phyloP scores from a whole-genome alignment of 1,140 invertebrate species.

The Atta colombica region DNA sequence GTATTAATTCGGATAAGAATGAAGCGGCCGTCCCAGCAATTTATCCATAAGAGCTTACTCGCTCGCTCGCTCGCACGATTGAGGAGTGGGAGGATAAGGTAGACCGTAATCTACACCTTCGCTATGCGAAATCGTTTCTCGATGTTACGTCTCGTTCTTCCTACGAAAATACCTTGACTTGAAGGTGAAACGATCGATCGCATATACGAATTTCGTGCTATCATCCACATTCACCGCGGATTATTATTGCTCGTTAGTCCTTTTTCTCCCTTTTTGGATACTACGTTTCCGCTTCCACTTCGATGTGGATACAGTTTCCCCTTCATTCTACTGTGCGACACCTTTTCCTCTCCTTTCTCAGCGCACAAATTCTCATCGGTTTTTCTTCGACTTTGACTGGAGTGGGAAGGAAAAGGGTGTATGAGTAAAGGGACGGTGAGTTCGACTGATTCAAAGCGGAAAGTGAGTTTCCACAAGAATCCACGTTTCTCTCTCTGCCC shows the following conservation, averaged over 20 bases:
- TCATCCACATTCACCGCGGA: not conserved
- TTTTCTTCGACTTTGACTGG: constrained; percentile 41
- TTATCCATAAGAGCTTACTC: constrained; percentile 20
- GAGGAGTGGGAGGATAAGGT: constrained; percentile 17
- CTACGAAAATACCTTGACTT: not conserved
- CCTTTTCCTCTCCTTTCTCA: not conserved
- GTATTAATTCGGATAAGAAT: constrained; percentile 56
- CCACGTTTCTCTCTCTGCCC: constrained; percentile 20
- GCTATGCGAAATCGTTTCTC: constrained; percentile 29
- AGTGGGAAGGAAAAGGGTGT: not conserved
- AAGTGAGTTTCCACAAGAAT: constrained; percentile 75
- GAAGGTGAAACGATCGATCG: not conserved
- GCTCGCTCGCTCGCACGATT: not conserved
- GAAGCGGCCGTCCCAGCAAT: constrained; percentile 24
- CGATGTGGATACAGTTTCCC: not conserved
- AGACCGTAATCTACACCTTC: constrained; percentile 51
- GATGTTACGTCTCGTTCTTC: constrained; percentile 26
- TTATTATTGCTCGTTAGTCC: constrained; percentile 37
- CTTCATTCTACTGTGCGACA: not conserved
- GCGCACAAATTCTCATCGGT: constrained; percentile 40
- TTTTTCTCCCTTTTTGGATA: constrained; percentile 2
- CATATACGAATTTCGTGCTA: not conserved
- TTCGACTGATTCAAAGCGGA: constrained; percentile 71
- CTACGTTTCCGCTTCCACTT: not conserved
- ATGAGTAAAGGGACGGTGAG: constrained; percentile 30